Percentiles rank a stretch among this genome's conserved stretches.
Evolutionary conservation across 1,140 invertebrate genomes (phyloP).

Genomic region (Radopholus similis): DNA sequence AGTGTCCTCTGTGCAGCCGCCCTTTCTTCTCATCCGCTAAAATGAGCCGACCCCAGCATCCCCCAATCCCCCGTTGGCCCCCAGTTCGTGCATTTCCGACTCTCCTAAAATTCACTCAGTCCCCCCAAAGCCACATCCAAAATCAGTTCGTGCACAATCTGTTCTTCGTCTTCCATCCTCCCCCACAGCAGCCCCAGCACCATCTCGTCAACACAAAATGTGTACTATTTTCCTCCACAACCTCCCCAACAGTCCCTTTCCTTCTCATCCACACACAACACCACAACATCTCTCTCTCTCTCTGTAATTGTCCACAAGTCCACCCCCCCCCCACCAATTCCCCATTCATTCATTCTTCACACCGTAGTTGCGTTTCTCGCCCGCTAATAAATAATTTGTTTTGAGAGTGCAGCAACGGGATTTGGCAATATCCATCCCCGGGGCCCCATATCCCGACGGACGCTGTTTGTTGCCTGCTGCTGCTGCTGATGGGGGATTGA

Average conservation of each 20-base stretch:
- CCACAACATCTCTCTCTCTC: too few relatives aligned
- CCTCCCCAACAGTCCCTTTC: not conserved
- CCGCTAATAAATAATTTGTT: too few relatives aligned
- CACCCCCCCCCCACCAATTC: not conserved
- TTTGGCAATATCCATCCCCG: too few relatives aligned
- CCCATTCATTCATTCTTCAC: not conserved
- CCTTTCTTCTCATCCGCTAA: not conserved
- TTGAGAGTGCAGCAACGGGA: too few relatives aligned
- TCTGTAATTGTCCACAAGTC: not conserved
- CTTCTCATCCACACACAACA: not conserved
- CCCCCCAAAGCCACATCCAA: not conserved
- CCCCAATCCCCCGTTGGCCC: not conserved
- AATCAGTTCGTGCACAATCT: conserved; percentile 1
- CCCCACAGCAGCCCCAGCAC: too few relatives aligned
- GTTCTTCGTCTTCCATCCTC: too few relatives aligned
- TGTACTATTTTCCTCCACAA: too few relatives aligned
- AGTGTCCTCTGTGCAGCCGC: not conserved
- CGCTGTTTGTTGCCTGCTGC: too few relatives aligned
- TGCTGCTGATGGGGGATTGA: too few relatives aligned
- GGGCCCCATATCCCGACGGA: too few relatives aligned
- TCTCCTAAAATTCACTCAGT: not conserved
- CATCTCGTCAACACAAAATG: too few relatives aligned
- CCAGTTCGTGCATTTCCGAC: not conserved
- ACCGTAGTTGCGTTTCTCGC: too few relatives aligned
- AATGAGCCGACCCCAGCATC: not conserved